Conservation (phyloP, 2,797 vertebrate species). For the Salarias fasciatus region DNA sequence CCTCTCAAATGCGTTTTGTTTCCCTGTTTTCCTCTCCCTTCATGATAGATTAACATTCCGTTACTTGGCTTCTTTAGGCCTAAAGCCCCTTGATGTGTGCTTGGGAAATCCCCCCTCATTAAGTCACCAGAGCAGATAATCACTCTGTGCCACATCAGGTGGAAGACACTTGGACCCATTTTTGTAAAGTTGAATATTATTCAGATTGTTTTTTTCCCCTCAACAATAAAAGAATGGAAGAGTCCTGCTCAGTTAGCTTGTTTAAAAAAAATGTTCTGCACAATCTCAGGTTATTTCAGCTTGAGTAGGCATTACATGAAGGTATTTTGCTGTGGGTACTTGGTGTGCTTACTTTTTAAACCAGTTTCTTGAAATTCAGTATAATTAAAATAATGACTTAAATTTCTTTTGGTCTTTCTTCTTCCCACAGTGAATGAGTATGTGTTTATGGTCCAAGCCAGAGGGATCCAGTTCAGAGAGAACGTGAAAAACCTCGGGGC, state of each 20-base stretch:
- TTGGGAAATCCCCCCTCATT: conserved; percentile 40
- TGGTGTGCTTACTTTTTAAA: too few species aligned
- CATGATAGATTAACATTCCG: conserved; percentile 42
- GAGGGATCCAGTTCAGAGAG: conserved; percentile 93
- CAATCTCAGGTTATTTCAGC: too few species aligned
- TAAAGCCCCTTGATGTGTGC: conserved; percentile 31
- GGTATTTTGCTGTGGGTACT: too few species aligned
- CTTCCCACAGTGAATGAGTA: conserved; percentile 93
- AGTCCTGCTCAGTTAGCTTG: too few species aligned
- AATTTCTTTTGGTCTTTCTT: neutral
- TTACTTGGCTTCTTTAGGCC: conserved; percentile 25
- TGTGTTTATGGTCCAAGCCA: conserved; percentile 98
- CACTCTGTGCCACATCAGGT: conserved; percentile 35
- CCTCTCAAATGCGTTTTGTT: conserved; percentile 2
- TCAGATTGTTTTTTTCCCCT: neutral
- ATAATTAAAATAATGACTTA: neutral
- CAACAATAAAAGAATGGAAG: too few species aligned
- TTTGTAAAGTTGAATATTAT: conserved; percentile 2
- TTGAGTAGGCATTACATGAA: too few species aligned
- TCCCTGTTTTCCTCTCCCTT: neutral
- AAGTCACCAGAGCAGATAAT: conserved; percentile 33
- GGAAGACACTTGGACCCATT: conserved; percentile 6
- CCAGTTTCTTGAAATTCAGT: too few species aligned
- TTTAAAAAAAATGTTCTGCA: too few species aligned
- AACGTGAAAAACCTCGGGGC: conserved; percentile 93